These are phyloP conservation scores for Polietes domitor DNA, from an alignment of 2,888 invertebrate species.

Conservation along the genomic window DNA sequence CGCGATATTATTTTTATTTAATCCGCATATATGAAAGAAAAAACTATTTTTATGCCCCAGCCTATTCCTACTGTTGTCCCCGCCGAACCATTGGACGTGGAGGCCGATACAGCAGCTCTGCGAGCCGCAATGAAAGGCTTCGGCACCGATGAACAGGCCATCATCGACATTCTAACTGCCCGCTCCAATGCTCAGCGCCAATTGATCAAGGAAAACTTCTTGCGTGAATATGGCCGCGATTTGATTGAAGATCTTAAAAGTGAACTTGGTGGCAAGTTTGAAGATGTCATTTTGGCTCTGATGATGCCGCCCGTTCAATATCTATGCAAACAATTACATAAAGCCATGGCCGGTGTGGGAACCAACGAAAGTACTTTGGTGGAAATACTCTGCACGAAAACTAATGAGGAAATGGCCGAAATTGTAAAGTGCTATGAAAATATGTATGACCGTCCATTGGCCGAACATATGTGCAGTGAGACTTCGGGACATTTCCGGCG, in stretches of 20 bases:
- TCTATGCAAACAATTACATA: constrained; percentile 87
- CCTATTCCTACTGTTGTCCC: constrained; percentile 83
- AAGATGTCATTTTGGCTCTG: constrained; percentile 87
- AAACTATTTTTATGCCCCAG: constrained; percentile 53
- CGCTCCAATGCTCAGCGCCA: constrained; percentile 87
- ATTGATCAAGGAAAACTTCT: constrained; percentile 84
- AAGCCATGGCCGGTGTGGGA: constrained; percentile 88
- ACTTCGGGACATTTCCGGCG: constrained; percentile 89
- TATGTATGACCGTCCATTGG: constrained; percentile 85
- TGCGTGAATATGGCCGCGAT: constrained; percentile 83
- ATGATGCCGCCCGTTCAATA: constrained; percentile 86
- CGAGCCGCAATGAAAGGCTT: constrained; percentile 67
- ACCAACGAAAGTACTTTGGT: constrained; percentile 88
- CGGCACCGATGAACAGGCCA: constrained; percentile 80
- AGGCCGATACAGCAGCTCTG: constrained; percentile 84
- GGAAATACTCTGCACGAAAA: constrained; percentile 87
- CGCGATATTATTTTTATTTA: background rate
- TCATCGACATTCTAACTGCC: constrained; percentile 86
- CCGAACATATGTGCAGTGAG: constrained; percentile 88
- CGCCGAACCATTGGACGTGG: constrained; percentile 83
- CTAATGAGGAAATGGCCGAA: constrained; percentile 85
- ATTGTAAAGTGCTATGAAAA: constrained; percentile 85
- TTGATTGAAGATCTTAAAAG: constrained; percentile 85
- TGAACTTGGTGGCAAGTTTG: constrained; percentile 88
- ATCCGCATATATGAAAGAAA: background rate